Evolutionary conservation across 2,113 vertebrate species (phyloP), one percentile per base, ranked within the genome.

Genomic region (Columbina picui): DNA sequence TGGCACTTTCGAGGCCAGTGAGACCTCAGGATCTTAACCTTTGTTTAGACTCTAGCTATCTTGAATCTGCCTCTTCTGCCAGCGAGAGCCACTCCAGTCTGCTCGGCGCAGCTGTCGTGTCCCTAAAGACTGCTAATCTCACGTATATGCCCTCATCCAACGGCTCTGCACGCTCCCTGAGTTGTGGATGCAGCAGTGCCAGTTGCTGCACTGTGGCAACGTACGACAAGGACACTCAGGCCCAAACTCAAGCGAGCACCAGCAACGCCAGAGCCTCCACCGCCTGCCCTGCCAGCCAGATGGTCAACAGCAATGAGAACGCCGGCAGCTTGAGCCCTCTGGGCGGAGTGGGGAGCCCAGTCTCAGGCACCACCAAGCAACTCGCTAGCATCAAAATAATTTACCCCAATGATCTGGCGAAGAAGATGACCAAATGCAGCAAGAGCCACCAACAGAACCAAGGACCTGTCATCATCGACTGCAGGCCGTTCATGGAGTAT

Each of bases 141-240:
- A 99, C 99, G 99, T 99, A 99, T 99, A 99, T 99, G 99, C 99
- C 99, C 99, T 99, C 99, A 98, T 99, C 99, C 98, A 99, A 99
- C 98, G 98, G 99, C 98, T 99, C 99, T 98, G 99, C 99, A 98
- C 99, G 99, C 98, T 99, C 99, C 81, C 98, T 99, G 98, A 99
- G 99, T 98, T 99, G 99, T 98, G 99, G 99, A 98, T 99, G 99
- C 98, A 99, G 99, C 99, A 99, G 99, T 98, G 98, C 99, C 98
- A 99, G 99, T 98, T 99, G 99, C 97, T 99, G 99, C 98, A 99
- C 99, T 97, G 99, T 99, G 98, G 99, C 98, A 98, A 98, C 99
- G 36, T 99, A 99, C 97, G 99, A 99, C 98, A 99, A 99, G 97
- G 99, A 99, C 98, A 95, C 93, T 97, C 99, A 98, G 97, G 97